Base-by-base conservation (phyloP, 2,113 vertebrate genomes). In the Pituophis catenifer region DNA sequence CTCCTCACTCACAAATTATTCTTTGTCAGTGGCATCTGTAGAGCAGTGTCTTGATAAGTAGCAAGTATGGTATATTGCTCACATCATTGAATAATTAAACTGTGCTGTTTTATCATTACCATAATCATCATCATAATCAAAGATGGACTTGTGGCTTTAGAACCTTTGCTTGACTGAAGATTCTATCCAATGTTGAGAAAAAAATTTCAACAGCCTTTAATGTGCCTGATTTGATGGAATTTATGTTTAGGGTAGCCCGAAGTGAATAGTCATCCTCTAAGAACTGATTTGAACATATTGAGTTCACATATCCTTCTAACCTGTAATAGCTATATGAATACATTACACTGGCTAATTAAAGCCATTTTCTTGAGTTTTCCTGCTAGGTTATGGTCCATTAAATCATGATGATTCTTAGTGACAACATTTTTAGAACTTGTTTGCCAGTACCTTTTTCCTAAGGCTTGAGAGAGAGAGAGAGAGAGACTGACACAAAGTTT, bases 171-270 rank as follows among this genome's bases (percentile, higher is more conserved):
- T 21, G 3, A 44, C 33, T 44, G 75, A 81, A 44, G 75, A 81
- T 21, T 44, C 33, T 44, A 8, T 52, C 29, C 4, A 52, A 11
- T 5, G 19, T 29, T 62, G 85, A 52, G 26, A 52, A 87, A 23
- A 59, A 62, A 44, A 44, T 0, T 44, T 21, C 26, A 87, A 9
- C 13, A 44, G 21, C 21, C n/a, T 59, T 88, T 33, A 12, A 15
- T 55, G 17, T 48, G 11, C 24, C 70, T 48, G 86, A 13, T 1
- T 55, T 21, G n/a, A 53, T 26, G 21, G 58, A 59, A 95, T 89
- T 93, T 96, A 62, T 97, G 95, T 97, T 97, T 91, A 38, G 75
- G 8, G 1, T 94, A 96, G 96, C 94, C 95, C 92, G 94, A 90
- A 95, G 96, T 75, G 29, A 62, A 26, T 10, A 62, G 24, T 15